These are phyloP conservation scores for Dendrophyllia cribrosa DNA, from an alignment of 64 coral and sea anemone genomes.

Conservation along the genomic window DNA sequence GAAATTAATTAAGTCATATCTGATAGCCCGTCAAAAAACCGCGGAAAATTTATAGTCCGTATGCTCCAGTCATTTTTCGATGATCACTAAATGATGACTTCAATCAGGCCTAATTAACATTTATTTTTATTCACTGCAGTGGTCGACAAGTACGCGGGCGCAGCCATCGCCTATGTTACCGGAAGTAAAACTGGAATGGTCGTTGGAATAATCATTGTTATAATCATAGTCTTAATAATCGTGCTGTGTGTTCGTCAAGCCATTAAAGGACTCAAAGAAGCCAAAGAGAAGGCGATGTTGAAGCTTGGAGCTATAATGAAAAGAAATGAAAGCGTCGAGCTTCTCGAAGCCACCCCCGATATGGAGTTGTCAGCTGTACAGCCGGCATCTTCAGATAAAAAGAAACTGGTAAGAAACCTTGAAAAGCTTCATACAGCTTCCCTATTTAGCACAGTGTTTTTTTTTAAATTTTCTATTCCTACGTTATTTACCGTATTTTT, in stretches of 20 bases:
- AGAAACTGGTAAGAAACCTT: conserved; percentile 77
- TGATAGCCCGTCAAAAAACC: not conserved
- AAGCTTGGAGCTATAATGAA: conserved; percentile 76
- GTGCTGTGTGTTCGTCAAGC: conserved; percentile 48
- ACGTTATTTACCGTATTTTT: too few relatives aligned
- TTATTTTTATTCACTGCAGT: not conserved
- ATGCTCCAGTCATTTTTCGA: not conserved
- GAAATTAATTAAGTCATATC: not conserved
- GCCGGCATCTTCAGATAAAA: conserved; percentile 70
- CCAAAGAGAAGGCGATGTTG: conserved; percentile 75
- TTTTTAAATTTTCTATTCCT: too few relatives aligned
- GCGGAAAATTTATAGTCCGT: not conserved
- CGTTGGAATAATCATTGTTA: conserved; percentile 57
- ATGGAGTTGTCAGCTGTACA: conserved; percentile 77
- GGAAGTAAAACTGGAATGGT: conserved; percentile 67
- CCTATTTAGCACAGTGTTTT: too few relatives aligned
- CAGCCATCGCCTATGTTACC: conserved; percentile 56
- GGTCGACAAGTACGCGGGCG: conserved; percentile 29
- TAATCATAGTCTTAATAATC: conserved; percentile 65
- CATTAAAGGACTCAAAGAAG: conserved; percentile 61
- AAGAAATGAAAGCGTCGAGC: conserved; percentile 66
- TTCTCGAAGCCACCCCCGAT: conserved; percentile 75
- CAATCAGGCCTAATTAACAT: too few relatives aligned
- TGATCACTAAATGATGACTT: too few relatives aligned
- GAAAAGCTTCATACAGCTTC: too few relatives aligned